Evolutionary conservation across 2,888 invertebrate species (phyloP), one percentile per base, ranked within the genome.

Genomic region (Platycheirus albimanus): DNA sequence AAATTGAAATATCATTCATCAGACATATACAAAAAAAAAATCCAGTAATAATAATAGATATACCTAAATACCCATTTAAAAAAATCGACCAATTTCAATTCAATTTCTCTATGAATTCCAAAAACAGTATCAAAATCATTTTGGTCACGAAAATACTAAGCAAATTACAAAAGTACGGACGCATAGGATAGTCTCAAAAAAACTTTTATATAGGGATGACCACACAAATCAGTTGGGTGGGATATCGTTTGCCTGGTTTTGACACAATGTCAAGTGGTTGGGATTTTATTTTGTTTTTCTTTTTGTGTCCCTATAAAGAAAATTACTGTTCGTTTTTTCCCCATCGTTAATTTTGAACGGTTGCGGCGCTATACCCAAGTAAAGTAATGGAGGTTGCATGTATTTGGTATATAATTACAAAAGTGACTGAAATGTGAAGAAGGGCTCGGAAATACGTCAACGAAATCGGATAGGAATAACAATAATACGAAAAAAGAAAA

Each of bases 181-280:
- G 19, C 54, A 49, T 45, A 66, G 66, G 5, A 33, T 4, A 33
- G 30, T 33, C 30, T 33, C 7, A 6, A 24, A n/a, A n/a, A n/a
- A 24, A 6, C 24, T 33, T 33, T 33, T 33, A 33, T 33, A 33
- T 51, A 74, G 56, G 64, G 56, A 66, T 74, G 56, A 30, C 74
- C 49, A 64, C 63, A 17, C n/a, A 8, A 54, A 19, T 17, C 19
- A 33, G 45, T 38, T 17, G 20, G 15, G 4, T 28, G 20, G 20
- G 8, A 1, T 13, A n/a, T 6, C 2, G 33, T n/a, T 54, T 49
- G 47, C 64, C 43, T 49, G 66, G 33, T 56, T 74, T 74, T 74
- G 74, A 74, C 74, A 74, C 74, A 64, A 74, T 74, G 74, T 74
- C 74, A 74, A 74, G 74, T 66, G 66, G 66, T 66, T 47, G 24